phyloP scores from a whole-genome alignment of 2,888 invertebrate species.

The Oegoconia quadripuncta region DNA sequence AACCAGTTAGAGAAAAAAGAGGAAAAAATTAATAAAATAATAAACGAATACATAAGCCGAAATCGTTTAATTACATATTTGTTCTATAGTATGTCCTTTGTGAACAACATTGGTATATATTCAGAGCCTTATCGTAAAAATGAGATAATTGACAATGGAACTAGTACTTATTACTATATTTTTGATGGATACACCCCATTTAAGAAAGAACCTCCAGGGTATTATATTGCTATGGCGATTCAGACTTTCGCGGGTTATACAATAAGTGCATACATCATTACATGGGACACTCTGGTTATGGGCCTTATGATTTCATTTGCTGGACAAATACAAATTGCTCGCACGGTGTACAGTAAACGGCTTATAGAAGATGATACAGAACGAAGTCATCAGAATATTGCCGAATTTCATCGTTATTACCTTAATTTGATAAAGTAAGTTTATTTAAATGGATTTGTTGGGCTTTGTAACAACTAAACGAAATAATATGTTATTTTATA shows the following conservation, averaged over 20 bases:
- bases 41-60: slow-evolving; percentile 35
- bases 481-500: background rate
- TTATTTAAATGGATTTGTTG: slow-evolving; percentile 6
- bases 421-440: slow-evolving; percentile 37
- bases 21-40: slow-evolving; percentile 23
- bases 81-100: slow-evolving; percentile 46
- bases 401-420: slow-evolving; percentile 43
- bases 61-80: slow-evolving; percentile 47
- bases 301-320: slow-evolving; percentile 56
- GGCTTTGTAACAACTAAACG: background rate
- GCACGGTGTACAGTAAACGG: slow-evolving; percentile 31
- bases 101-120: slow-evolving; percentile 43
- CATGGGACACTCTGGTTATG: slow-evolving; percentile 52
- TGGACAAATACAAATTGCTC: slow-evolving; percentile 49
- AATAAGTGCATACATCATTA: slow-evolving; percentile 44
- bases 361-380: slow-evolving; percentile 25
- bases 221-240: slow-evolving; percentile 44
- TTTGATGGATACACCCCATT: slow-evolving; percentile 54
- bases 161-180: slow-evolving; percentile 39
- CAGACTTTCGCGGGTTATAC: slow-evolving; percentile 45
- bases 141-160: slow-evolving; percentile 37
- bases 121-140: slow-evolving; percentile 49
- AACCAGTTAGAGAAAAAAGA: slow-evolving; percentile 31
- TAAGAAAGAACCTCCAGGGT: slow-evolving; percentile 42
- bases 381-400: slow-evolving; percentile 40